Evolutionary conservation across 2,888 invertebrate species (phyloP), one percentile per base, ranked within the genome.

Genomic region (Xylocampa areola): DNA sequence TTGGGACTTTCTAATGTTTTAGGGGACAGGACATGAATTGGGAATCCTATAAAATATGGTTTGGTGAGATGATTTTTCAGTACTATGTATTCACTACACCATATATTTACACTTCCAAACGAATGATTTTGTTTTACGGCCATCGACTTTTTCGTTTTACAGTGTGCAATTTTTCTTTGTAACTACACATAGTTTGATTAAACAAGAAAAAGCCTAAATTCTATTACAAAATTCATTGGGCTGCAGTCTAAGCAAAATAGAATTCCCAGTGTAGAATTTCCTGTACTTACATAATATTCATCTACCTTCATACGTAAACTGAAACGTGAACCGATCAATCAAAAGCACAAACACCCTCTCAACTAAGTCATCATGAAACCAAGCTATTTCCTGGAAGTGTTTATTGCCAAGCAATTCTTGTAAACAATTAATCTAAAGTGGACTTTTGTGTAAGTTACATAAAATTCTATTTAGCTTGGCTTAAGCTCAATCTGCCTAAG

Each of bases 391-490:
- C 62, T 41, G 36, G 53, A 47, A 50, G 53, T 50, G 47, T 57
- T 73, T 57, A 53, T 49, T 40, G 23, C 32, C 33, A 8, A 40
- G 33, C 11, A 29, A 53, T 53, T 40, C 33, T 14, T 27, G 35
- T 23, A 49, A 67, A 55, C 35, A 40, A 48, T 30, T 21, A 37
- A 33, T 39, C 27, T 17, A 37, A 64, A 68, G 25, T 17, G 10
- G 14, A 43, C 49, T 43, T 40, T 54, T 5, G 11, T 2, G 0
- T 6, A 10, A 8, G 4, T 11, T 2, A 2, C 2, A 63, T 61
- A 66, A 21, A 59, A 48, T 61, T 66, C 47, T 60, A 66, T 63
- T 75, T 63, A 16, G 37, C 39, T 25, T 49, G 54, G 29, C 53
- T 16, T 16, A 4, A 23, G 14, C 57, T 48, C 40, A 43, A 48